Base-by-base conservation (phyloP, 2,797 vertebrate genomes). In the Microtus agrestis region DNA sequence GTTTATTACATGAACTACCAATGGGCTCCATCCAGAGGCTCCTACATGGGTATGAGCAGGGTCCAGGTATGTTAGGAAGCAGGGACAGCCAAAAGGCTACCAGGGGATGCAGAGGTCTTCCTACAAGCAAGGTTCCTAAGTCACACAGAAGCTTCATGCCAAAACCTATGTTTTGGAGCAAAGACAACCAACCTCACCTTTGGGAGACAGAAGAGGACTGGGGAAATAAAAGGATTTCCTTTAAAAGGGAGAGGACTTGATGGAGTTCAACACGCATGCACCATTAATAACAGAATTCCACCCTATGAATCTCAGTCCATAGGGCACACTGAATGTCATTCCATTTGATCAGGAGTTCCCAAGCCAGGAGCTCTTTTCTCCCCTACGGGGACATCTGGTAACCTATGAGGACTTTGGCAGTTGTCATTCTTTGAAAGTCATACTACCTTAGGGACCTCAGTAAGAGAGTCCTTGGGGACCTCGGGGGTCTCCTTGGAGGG, bases 271-370 rank as follows among this genome's bases (percentile, higher is more conserved):
- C 48, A 54, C 19, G 10, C 37, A 4, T 6, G 29, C 1, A 4
- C 31, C 59, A 31, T 69, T 74, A 78, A 91, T 48, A 80, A 93
- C 4, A n/a, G 76, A 48, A 37, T 43, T 92, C 95, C 67, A 59
- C 1, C 54, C 7, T 3, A 15, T 5, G 76, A 69, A 76, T 76
- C 63, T 40, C 27, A 21, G 46, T 71, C 59, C 25, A 40, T 46
- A 11, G 13, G 56, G 34, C 7, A 21, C 10, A 6, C 27, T 51
- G 4, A 11, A 0, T 31, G 54, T 40, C 86, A 48, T 31, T 61
- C 17, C 37, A 65, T 46, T 37, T 79, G 78, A 48, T 21, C 40
- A 6, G 54, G 7, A 48, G 46, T 59, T 79, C 43, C 25, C n/a
- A 37, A 69, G 12, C 21, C 40, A 46, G 65, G 14, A 37, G n/a